Evolutionary conservation across 2,113 vertebrate genomes (phyloP).

Genomic region (Siphamia tubifer): DNA sequence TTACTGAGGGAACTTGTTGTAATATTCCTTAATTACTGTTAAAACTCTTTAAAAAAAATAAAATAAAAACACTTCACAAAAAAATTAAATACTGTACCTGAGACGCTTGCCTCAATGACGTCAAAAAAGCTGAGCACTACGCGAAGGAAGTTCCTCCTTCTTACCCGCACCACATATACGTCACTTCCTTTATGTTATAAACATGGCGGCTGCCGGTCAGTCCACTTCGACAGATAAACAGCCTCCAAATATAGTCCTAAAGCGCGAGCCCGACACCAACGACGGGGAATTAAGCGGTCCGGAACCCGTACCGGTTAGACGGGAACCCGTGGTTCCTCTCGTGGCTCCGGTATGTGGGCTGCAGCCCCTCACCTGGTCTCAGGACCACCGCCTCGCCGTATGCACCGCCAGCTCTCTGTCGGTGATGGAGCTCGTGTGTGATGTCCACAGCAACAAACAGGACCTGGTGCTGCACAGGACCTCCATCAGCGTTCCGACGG

Average conservation of each 20-base stretch:
- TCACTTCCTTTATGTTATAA: constrained; percentile 62
- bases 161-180: background rate
- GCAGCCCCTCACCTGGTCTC: constrained; percentile 91
- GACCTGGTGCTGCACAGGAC: constrained; percentile 89
- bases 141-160: constrained; percentile 42
- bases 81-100: too few relatives aligned
- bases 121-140: background rate
- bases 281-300: background rate
- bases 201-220: constrained; percentile 74
- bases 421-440: constrained; percentile 89
- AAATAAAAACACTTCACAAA: too few relatives aligned
- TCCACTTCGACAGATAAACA: background rate
- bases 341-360: constrained; percentile 85
- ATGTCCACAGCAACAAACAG: constrained; percentile 83
- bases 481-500: constrained; percentile 81
- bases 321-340: constrained; percentile 86
- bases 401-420: constrained; percentile 85
- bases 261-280: constrained; percentile 52
- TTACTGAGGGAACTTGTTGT: too few relatives aligned
- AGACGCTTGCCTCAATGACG: too few relatives aligned
- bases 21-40: too few relatives aligned
- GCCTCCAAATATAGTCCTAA: constrained; percentile 2
- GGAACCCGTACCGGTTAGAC: constrained; percentile 59
- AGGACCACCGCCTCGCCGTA: constrained; percentile 91
- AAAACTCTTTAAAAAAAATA: too few relatives aligned